Conservation (phyloP, 2,797 vertebrate species). For the Eleutherodactylus coqui region DNA sequence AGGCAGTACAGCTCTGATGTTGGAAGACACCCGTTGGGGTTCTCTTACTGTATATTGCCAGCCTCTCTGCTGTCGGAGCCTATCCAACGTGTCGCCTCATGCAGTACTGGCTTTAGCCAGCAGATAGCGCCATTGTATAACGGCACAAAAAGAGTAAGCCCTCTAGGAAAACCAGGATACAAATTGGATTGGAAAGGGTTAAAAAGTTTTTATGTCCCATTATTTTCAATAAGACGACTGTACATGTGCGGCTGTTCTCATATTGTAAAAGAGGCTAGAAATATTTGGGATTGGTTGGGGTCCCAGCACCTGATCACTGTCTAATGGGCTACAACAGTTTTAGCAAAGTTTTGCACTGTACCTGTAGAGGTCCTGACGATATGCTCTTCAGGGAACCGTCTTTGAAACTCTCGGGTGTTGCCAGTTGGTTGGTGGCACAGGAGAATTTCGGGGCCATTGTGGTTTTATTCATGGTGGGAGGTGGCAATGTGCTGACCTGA, state of each 20-base stretch:
- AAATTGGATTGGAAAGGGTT: no score
- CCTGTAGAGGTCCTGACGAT: constrained; percentile 74
- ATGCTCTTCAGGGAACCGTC: constrained; percentile 81
- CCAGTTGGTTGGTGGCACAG: constrained; percentile 78
- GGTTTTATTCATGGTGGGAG: constrained; percentile 80
- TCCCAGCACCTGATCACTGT: background rate
- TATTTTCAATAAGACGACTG: background rate
- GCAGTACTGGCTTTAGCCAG: no score
- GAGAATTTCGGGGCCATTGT: constrained; percentile 82
- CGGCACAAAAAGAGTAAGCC: no score
- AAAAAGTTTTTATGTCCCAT: background rate
- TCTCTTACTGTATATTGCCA: no score
- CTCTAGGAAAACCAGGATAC: no score
- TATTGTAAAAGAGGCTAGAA: background rate
- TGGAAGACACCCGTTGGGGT: no score
- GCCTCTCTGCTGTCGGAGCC: no score
- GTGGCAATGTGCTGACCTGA: constrained; percentile 77
- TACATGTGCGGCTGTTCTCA: background rate
- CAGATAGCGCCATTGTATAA: no score
- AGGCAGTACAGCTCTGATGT: no score
- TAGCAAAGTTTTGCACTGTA: constrained; percentile 50
- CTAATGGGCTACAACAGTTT: background rate
- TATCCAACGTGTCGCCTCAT: no score
- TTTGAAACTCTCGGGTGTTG: constrained; percentile 92
- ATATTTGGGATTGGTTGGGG: background rate